A percentile compares a stretch with the other conserved stretches of the same genome.
Evolutionary conservation across 2,888 invertebrate species (phyloP).

Genomic region (Strigamia maritima): DNA sequence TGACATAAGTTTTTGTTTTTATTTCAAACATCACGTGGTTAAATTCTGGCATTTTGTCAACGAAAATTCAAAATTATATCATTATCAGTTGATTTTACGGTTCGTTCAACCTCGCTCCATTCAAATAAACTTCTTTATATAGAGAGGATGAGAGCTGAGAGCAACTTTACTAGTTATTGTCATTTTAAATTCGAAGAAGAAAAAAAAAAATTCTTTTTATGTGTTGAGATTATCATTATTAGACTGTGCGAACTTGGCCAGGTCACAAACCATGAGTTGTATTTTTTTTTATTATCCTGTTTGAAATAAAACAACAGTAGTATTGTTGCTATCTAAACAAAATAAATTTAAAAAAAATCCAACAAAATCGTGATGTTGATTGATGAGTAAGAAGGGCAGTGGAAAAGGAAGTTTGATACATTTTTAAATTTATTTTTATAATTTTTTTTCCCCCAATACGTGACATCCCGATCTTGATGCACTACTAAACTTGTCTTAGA

Average conservation of each 20-base stretch:
- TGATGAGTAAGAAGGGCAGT: slow-evolving; percentile 13
- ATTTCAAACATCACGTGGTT: no score
- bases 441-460: neutral
- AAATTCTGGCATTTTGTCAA: neutral
- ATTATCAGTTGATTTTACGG: neutral
- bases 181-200: slow-evolving; percentile 13
- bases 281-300: neutral
- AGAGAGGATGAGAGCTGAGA: slow-evolving; percentile 8
- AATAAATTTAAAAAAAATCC: neutral
- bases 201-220: neutral
- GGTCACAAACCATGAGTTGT: neutral
- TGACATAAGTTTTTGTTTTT: no score
- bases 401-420: slow-evolving; percentile 31
- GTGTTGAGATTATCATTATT: slow-evolving; percentile 1
- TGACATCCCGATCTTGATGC: slow-evolving; percentile 27
- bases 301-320: neutral
- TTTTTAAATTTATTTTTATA: neutral
- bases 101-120: neutral
- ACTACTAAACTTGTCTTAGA: neutral
- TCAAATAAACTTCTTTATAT: neutral
- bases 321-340: neutral
- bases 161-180: slow-evolving; percentile 21
- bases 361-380: neutral
- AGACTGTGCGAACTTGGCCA: slow-evolving; percentile 24
- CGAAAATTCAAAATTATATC: neutral